These are phyloP conservation scores for Chrysocyon brachyurus DNA, from an alignment of 2,797 vertebrate species.

Conservation along the genomic window DNA sequence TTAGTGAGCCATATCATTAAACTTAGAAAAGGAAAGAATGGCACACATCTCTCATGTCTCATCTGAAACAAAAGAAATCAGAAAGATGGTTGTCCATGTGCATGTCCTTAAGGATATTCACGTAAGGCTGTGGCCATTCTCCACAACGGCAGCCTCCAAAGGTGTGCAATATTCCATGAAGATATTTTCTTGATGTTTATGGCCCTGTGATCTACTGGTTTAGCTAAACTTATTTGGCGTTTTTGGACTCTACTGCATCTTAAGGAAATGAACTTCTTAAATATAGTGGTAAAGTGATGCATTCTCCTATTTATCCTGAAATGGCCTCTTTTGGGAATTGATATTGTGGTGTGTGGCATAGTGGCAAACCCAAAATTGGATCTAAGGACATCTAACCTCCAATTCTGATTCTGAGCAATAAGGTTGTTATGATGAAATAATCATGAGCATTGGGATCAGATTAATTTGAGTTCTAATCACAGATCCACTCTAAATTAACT, in stretches of 20 bases:
- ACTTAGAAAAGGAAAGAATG: slow-evolving; percentile 61
- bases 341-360: background rate
- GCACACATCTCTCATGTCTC: slow-evolving; percentile 17
- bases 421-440: background rate
- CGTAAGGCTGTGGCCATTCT: background rate
- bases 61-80: slow-evolving; percentile 51
- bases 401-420: background rate
- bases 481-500: background rate
- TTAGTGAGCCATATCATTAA: slow-evolving; percentile 60
- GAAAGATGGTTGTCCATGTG: background rate
- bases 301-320: slow-evolving; percentile 9
- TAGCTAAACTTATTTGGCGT: background rate
- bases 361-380: background rate
- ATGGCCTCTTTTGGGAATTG: background rate
- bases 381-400: background rate
- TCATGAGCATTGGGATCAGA: background rate
- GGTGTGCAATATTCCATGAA: background rate
- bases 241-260: background rate
- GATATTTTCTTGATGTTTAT: background rate
- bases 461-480: background rate
- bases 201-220: background rate
- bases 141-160: background rate
- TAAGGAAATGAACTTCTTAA: slow-evolving; percentile 27
- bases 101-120: background rate
- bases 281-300: background rate